Evolutionary conservation across 2,888 invertebrate species (phyloP).

Genomic region (Mylabris sibirica): DNA sequence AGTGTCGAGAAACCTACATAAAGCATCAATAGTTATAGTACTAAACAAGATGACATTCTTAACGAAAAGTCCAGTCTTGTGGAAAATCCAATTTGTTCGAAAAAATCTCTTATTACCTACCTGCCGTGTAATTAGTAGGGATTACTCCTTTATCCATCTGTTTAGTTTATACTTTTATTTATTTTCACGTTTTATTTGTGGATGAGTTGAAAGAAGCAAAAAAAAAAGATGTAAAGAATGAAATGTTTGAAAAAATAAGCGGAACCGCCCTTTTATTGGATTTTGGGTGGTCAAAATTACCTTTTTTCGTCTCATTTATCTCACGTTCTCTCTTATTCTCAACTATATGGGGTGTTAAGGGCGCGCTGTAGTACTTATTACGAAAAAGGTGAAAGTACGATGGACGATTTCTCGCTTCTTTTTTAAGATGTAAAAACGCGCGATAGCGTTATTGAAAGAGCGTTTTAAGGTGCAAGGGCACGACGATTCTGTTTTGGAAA

Average conservation of each 20-base stretch:
- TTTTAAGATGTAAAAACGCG: too few relatives aligned
- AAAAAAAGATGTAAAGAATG: not conserved
- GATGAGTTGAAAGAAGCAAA: not conserved
- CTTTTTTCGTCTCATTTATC: not conserved
- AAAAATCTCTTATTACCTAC: not conserved
- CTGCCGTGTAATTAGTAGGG: not conserved
- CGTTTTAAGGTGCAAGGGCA: too few relatives aligned
- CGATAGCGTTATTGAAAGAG: too few relatives aligned
- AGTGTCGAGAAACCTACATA: not conserved
- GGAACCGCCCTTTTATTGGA: slow-evolving; percentile 33
- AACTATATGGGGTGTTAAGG: not conserved
- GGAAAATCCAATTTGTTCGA: not conserved
- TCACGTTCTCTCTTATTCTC: slow-evolving; percentile 21
- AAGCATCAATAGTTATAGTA: not conserved
- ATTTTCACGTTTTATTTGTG: not conserved
- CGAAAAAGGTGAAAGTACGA: too few relatives aligned
- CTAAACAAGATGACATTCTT: not conserved
- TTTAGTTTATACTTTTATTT: not conserved
- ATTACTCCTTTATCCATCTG: not conserved
- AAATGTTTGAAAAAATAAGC: slow-evolving; percentile 16
- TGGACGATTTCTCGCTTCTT: too few relatives aligned
- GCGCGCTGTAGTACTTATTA: too few relatives aligned
- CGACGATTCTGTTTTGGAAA: too few relatives aligned
- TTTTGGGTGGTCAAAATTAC: slow-evolving; percentile 34
- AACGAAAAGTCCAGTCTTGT: not conserved